A percentile compares a stretch with the other conserved stretches of the same genome.
These are phyloP conservation scores for Pelusios castaneus DNA, from an alignment of 2,113 vertebrate genomes.

Conservation along the genomic window DNA sequence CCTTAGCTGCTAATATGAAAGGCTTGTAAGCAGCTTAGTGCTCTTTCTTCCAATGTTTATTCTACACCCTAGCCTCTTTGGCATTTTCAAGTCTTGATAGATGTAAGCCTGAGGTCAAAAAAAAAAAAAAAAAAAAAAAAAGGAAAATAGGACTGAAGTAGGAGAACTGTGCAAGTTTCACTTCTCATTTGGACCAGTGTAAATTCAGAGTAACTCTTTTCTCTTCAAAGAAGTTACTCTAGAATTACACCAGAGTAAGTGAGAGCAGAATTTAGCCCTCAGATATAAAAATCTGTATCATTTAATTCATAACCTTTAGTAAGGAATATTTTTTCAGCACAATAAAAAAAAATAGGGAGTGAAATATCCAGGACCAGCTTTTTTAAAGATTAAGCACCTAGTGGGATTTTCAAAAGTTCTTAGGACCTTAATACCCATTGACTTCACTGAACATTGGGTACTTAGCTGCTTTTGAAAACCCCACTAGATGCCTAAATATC, in stretches of 20 bases:
- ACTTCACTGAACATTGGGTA: no score
- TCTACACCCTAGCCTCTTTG: not conserved
- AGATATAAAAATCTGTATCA: not conserved
- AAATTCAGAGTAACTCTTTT: not conserved
- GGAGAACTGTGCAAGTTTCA: not conserved
- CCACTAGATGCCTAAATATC: no score
- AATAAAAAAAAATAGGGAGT: not conserved
- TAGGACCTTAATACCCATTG: no score
- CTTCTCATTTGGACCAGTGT: not conserved
- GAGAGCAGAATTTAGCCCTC: not conserved
- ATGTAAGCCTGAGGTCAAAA: not conserved
- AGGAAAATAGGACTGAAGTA: not conserved
- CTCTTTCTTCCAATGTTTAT: not conserved
- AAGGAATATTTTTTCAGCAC: not conserved
- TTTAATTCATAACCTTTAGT: not conserved
- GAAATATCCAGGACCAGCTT: no score
- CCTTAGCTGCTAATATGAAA: not conserved
- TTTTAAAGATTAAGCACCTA: no score
- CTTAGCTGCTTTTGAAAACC: no score
- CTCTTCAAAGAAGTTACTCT: not conserved
- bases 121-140: not conserved
- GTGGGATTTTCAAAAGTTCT: no score
- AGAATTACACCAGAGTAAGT: not conserved
- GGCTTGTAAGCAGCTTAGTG: not conserved
- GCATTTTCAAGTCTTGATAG: not conserved